These are phyloP conservation scores for Limnodromus scolopaceus DNA, from an alignment of 2,797 vertebrate species.

Conservation along the genomic window DNA sequence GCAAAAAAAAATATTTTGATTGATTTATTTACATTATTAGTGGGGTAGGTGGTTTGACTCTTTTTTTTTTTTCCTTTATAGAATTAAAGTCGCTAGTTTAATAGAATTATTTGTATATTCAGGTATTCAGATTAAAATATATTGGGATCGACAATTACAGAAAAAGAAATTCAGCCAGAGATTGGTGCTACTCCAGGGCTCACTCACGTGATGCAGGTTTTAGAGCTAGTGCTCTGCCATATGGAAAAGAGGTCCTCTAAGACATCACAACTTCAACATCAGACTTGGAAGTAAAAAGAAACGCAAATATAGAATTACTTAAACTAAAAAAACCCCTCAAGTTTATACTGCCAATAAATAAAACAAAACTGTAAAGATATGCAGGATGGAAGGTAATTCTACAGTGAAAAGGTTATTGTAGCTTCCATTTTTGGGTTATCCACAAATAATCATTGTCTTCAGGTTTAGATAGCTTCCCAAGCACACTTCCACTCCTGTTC, in stretches of 20 bases:
- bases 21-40: background rate
- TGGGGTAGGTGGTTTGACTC: rapidly evolving
- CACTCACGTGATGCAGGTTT: rapidly evolving
- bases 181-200: background rate
- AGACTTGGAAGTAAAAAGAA: background rate
- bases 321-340: background rate
- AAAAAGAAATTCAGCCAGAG: background rate
- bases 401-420: background rate
- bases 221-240: background rate
- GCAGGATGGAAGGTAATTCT: background rate
- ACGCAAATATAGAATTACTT: background rate
- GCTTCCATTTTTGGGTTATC: background rate
- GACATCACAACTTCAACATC: background rate
- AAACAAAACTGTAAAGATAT: no score
- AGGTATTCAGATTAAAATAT: background rate
- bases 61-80: background rate
- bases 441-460: background rate
- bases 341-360: no score
- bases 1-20: background rate
- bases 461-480: background rate
- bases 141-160: background rate
- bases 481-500: background rate
- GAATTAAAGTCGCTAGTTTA: background rate
- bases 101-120: background rate
- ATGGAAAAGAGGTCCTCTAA: background rate